Conservation (phyloP, 1,140 invertebrate genomes). For the Aphelenchoides fujianensis region DNA sequence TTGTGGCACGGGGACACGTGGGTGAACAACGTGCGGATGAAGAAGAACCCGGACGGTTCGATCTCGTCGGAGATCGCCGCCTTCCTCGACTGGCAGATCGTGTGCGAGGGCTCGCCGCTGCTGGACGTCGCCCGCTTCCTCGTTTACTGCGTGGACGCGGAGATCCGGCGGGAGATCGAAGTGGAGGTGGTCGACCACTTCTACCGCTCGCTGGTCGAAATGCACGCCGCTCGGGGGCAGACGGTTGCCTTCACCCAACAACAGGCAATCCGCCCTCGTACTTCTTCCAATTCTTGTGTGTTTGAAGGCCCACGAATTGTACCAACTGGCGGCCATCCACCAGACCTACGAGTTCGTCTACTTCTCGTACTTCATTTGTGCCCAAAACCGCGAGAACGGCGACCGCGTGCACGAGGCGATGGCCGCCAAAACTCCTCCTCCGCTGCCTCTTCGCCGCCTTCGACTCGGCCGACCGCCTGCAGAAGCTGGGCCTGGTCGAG, state of each 20-base stretch:
- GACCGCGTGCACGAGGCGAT: background rate
- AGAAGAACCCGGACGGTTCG: constrained; percentile 4
- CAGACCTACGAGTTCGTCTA: constrained; percentile 1
- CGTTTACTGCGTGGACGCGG: constrained; percentile 9
- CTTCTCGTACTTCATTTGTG: background rate
- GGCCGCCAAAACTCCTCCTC: background rate
- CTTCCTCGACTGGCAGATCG: constrained; percentile 20
- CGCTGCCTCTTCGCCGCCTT: background rate
- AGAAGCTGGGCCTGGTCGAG: background rate
- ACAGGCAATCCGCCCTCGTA: background rate
- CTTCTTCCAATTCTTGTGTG: background rate
- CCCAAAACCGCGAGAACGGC: background rate
- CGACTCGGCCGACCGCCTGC: background rate
- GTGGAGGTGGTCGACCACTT: background rate
- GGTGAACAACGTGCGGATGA: constrained; percentile 12
- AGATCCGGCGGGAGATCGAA: constrained; percentile 17
- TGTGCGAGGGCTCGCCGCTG: background rate
- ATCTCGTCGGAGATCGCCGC: background rate
- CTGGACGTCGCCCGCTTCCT: constrained; percentile 16
- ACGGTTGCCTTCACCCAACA: background rate
- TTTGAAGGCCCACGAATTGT: constrained; percentile 5
- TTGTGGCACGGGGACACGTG: constrained; percentile 1
- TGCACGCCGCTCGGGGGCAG: background rate
- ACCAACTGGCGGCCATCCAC: background rate
- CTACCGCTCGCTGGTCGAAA: background rate